Evolutionary conservation across 2,888 invertebrate genomes (phyloP).

Genomic region (Drosophila ustulata): DNA sequence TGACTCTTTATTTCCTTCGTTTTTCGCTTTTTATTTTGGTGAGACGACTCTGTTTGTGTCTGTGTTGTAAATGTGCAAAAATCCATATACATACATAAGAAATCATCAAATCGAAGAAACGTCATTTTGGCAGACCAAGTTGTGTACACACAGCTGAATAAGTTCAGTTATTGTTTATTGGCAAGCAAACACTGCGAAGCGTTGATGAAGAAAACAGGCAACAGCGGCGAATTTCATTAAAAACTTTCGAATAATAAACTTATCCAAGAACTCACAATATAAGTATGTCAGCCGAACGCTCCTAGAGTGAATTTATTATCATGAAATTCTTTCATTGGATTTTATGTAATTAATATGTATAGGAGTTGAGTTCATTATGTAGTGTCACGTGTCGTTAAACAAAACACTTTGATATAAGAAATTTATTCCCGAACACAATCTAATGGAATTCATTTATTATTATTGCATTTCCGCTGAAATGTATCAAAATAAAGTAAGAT

Average conservation of each 20-base stretch:
- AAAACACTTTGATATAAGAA: too few relatives aligned
- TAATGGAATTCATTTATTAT: too few relatives aligned
- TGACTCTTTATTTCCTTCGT: conserved; percentile 32
- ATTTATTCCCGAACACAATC: too few relatives aligned
- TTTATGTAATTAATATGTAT: too few relatives aligned
- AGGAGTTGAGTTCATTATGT: too few relatives aligned
- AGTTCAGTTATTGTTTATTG: conserved; percentile 28
- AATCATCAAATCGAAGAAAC: not conserved
- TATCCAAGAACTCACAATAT: not conserved
- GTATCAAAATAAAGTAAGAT: too few relatives aligned
- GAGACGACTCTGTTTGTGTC: not conserved
- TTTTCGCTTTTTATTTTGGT: conserved; percentile 5
- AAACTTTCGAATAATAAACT: conserved; percentile 10
- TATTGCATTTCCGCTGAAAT: too few relatives aligned
- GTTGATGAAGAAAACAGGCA: not conserved
- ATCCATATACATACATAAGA: not conserved
- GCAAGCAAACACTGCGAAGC: conserved; percentile 4
- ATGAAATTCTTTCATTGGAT: too few relatives aligned
- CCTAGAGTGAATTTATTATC: too few relatives aligned
- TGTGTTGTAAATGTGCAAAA: conserved; percentile 16
- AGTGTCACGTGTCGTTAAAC: too few relatives aligned
- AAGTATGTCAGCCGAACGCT: too few relatives aligned
- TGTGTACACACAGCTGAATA: conserved; percentile 24
- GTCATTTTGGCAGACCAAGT: not conserved
- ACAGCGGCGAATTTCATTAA: conserved; percentile 1